Evolutionary conservation across 2,888 invertebrate genomes (phyloP), one percentile per base, ranked within the genome.

Genomic region (Acrobasis repandana): DNA sequence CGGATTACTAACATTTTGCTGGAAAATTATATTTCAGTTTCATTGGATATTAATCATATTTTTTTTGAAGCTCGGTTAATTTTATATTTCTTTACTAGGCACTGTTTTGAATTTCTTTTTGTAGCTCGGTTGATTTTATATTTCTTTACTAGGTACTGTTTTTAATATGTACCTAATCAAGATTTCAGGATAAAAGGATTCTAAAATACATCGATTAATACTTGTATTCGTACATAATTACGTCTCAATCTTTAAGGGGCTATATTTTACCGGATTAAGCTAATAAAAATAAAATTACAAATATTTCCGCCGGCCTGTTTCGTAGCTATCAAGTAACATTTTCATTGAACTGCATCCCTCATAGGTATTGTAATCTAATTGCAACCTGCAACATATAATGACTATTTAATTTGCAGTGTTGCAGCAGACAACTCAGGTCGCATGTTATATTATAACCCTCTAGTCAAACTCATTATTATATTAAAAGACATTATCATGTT

Each of bases 401-500:
- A 38, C 38, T 43, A 54, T 54, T 38, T 38, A 14, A 38, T 38
- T 54, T 18, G 20, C 38, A 18, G 28, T 28, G 28, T 38, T 20
- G 38, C 54, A 20, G 38, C 54, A 20, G 0, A 20, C 14, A 2
- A 20, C 14, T 43, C 18, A 38, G 54, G 38, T 38, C 20, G 36
- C n/a, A 14, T 18, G 16, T 33, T 33, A n/a, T n/a, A n/a, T n/a
- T n/a, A n/a, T n/a, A 51, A 49, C 49, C 28, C 49, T 49, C 28
- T 11, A 43, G 18, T 56, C 33, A 56, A 28, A 10, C 18, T 56
- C 28, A 56, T 56, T 56, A 6, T 47, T 56, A 33, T 56, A 28
- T 56, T 28, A 46, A n/a, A n/a, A 33, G 56, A 56, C 47, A 33
- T 47, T 56, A 56, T 47, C 56, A 50, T 14, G 9, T 36, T 52